These are phyloP conservation scores for Drosophila bunnanda DNA, from an alignment of 2,888 invertebrate genomes.

Conservation along the genomic window DNA sequence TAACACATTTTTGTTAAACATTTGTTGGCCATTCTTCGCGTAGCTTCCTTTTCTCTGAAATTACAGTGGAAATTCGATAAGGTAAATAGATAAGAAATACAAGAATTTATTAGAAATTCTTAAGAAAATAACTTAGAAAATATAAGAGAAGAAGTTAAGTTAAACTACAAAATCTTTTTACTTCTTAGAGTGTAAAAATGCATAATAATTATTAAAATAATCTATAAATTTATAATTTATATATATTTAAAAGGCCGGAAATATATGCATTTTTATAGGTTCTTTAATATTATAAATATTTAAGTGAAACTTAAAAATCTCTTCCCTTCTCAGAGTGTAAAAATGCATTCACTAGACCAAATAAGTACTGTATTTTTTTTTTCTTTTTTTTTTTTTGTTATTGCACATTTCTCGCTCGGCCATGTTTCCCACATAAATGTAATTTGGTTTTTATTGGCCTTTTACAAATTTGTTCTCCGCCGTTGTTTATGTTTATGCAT, in stretches of 20 bases:
- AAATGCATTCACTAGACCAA: not conserved
- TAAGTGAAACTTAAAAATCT: not conserved
- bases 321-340: not conserved
- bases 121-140: not conserved
- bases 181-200: too few relatives aligned
- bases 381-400: constrained; percentile 1
- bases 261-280: not conserved
- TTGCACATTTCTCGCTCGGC: constrained; percentile 22
- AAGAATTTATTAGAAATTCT: not conserved
- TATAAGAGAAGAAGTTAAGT: too few relatives aligned
- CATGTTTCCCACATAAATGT: constrained; percentile 33
- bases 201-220: too few relatives aligned
- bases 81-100: not conserved
- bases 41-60: not conserved
- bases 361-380: not conserved
- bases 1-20: constrained; percentile 40
- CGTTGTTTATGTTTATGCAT: constrained; percentile 69
- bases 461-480: constrained; percentile 45
- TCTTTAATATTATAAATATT: not conserved
- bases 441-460: constrained; percentile 36
- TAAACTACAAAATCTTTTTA: too few relatives aligned
- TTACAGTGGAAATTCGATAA: not conserved
- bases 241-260: not conserved
- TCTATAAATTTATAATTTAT: too few relatives aligned
- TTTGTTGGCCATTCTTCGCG: constrained; percentile 34